phyloP scores from a whole-genome alignment of 2,113 vertebrate genomes.

The Gorilla gorilla region DNA sequence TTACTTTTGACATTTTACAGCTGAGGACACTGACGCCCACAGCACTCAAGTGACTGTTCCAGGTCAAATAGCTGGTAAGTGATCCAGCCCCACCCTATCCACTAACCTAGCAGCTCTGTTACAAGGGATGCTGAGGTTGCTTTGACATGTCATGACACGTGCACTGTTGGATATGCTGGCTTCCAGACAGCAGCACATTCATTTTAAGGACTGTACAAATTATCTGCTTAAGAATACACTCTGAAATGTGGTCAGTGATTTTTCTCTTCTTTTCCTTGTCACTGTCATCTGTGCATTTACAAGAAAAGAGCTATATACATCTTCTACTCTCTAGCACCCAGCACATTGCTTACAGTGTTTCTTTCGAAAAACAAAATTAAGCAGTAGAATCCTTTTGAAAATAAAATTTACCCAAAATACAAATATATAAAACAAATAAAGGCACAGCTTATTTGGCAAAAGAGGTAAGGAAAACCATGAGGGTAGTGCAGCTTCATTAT shows the following conservation, averaged over 20 bases:
- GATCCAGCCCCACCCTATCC: neutral
- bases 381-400: neutral
- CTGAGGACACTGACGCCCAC: neutral
- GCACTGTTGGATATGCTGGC: neutral
- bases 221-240: neutral
- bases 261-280: neutral
- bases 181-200: neutral
- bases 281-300: neutral
- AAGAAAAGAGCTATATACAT: neutral
- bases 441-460: neutral
- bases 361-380: slow-evolving; percentile 32
- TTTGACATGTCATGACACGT: neutral
- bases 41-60: neutral
- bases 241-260: neutral
- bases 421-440: neutral
- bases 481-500: neutral
- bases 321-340: neutral
- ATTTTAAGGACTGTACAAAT: neutral
- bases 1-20: neutral
- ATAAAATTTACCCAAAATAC: neutral
- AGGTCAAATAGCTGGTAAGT: neutral
- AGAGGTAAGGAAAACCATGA: neutral
- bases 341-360: neutral
- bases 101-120: neutral
- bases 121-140: neutral